Conservation (phyloP, 1,140 invertebrate species). For the Gryon sp. region DNA sequence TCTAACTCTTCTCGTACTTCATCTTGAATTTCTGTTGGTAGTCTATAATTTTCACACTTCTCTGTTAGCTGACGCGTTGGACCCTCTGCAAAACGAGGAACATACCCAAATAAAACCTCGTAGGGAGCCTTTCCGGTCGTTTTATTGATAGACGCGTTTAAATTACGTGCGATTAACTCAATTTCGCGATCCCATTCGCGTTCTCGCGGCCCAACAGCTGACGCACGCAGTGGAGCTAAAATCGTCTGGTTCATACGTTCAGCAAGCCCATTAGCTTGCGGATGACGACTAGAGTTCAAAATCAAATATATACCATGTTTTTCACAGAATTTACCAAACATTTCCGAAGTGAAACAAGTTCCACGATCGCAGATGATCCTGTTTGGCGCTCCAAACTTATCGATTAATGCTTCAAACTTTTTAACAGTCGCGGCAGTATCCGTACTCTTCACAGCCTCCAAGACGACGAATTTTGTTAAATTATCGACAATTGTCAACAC, state of each 20-base stretch:
- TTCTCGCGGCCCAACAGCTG: slow-evolving; percentile 1
- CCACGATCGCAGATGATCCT: slow-evolving; percentile 20
- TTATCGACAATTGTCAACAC: slow-evolving; percentile 65
- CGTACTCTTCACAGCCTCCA: slow-evolving; percentile 16
- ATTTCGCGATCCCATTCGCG: slow-evolving; percentile 20
- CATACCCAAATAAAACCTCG: slow-evolving; percentile 27
- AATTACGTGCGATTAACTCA: slow-evolving; percentile 19
- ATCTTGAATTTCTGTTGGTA: neutral
- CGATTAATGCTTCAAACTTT: slow-evolving; percentile 13
- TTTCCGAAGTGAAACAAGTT: slow-evolving; percentile 8
- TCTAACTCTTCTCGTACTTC: slow-evolving; percentile 19
- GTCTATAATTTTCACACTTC: slow-evolving; percentile 3
- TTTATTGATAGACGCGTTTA: slow-evolving; percentile 37
- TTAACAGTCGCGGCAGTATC: slow-evolving; percentile 11
- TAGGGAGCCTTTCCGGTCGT: slow-evolving; percentile 31
- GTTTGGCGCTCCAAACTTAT: slow-evolving; percentile 18
- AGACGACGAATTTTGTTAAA: slow-evolving; percentile 67
- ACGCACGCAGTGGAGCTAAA: too few relatives aligned
- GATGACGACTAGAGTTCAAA: slow-evolving; percentile 59
- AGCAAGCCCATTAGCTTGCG: slow-evolving; percentile 58
- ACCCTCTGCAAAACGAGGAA: slow-evolving; percentile 26
- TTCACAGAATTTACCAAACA: slow-evolving; percentile 41
- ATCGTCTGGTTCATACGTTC: slow-evolving; percentile 29
- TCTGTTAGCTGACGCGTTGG: neutral
- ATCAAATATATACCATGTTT: slow-evolving; percentile 61